Percentiles rank a stretch among this genome's conserved stretches.
phyloP scores from a whole-genome alignment of 2,797 vertebrate species.

The Sparidentex hasta region DNA sequence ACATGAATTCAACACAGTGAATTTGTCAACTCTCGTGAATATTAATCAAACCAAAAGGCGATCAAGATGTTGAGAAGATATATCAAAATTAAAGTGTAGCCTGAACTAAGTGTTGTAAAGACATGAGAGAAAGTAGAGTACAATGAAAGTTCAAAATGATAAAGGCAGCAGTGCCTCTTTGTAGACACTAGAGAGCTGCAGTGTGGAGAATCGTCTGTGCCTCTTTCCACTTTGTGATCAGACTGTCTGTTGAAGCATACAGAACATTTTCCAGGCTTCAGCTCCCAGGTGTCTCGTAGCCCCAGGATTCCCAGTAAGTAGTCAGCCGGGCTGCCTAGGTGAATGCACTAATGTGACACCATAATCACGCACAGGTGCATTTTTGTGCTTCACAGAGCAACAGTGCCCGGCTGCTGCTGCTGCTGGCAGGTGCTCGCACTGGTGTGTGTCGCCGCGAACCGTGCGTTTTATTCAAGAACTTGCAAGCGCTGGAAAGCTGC shows the following conservation, averaged over 20 bases:
- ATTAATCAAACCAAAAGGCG: neutral
- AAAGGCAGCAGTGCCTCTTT: slow-evolving; percentile 24
- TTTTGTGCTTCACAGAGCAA: slow-evolving; percentile 72
- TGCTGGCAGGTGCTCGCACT: slow-evolving; percentile 53
- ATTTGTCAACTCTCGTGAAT: neutral
- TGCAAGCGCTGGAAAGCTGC: neutral
- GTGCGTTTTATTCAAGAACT: slow-evolving; percentile 12
- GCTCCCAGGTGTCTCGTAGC: slow-evolving; percentile 76
- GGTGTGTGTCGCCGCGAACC: slow-evolving; percentile 34
- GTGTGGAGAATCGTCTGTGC: slow-evolving; percentile 63
- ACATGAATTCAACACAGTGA: slow-evolving; percentile 7
- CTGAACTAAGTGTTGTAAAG: neutral
- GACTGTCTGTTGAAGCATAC: slow-evolving; percentile 70
- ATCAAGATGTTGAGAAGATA: neutral
- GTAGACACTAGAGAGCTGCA: slow-evolving; percentile 48
- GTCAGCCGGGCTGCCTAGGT: slow-evolving; percentile 65
- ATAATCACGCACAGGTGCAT: slow-evolving; percentile 81
- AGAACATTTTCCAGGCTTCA: slow-evolving; percentile 70
- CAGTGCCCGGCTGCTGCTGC: slow-evolving; percentile 47
- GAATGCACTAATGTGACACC: slow-evolving; percentile 81
- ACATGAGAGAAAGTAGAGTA: neutral
- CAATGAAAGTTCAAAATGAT: slow-evolving; percentile 4
- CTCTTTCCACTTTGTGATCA: slow-evolving; percentile 75
- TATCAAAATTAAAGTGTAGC: neutral
- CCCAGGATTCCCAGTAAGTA: slow-evolving; percentile 70